Evolutionary conservation across 2,888 invertebrate species (phyloP), one percentile per base, ranked within the genome.

Genomic region (Drosophila helvetica): DNA sequence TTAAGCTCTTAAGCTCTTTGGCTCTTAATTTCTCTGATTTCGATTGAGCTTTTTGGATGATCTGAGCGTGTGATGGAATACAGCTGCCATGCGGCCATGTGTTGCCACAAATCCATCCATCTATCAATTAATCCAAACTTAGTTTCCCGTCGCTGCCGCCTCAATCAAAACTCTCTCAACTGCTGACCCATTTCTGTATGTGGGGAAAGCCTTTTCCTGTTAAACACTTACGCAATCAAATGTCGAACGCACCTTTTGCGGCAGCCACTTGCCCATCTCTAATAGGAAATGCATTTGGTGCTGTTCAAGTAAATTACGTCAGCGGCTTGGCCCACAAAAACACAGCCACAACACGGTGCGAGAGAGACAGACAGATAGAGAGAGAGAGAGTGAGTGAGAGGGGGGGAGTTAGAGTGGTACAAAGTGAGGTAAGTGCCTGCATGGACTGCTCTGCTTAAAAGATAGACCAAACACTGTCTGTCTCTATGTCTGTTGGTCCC

Each of bases 261-360:
- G 33, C 17, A 47, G 50, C 27, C 63, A 64, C 53, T 43, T 17
- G 55, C 64, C 64, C 83, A 77, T 77, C 86, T 72, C 83, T 82
- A 68, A 61, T 59, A 56, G 55, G 53, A 79, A 87, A 81, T 87
- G 88, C 88, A 85, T 79, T 88, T 79, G 69, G 48, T 69, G 72
- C 72, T 67, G 83, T 72, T 87, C 72, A 79, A 73, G 80, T 87
- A 76, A 82, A 85, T 85, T 87, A 86, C 89, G 82, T 88, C 89
- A 85, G 82, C 75, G 78, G 83, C 71, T 82, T 72, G 86, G 57
- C 74, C 53, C 69, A 82, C 66, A 77, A 53, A 66, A 67, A 71
- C 59, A 38, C 54, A 42, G 18, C 51, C 27, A 33, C 57, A 61
- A 60, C 53, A 51, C 47, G 15, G 1, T 8, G 47, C 19, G 3